Evolutionary conservation across 2,797 vertebrate genomes (phyloP).

Genomic region (Rhinella marina): DNA sequence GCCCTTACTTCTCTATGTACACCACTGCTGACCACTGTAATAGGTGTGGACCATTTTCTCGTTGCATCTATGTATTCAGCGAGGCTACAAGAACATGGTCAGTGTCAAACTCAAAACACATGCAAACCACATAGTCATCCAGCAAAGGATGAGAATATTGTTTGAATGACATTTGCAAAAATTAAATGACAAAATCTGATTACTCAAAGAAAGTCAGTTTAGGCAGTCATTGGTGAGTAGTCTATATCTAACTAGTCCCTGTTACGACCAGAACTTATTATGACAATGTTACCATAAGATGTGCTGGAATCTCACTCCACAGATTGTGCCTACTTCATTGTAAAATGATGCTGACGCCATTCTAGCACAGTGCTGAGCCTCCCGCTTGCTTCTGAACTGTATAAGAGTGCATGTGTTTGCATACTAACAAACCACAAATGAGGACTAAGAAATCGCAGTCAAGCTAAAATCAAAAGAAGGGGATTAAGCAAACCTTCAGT

Average conservation of each 20-base stretch:
- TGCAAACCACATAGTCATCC: no score
- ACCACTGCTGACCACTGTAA: no score
- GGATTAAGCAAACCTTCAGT: slow-evolving; percentile 50
- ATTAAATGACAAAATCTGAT: background rate
- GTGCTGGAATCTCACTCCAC: slow-evolving; percentile 2
- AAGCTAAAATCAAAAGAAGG: slow-evolving; percentile 47
- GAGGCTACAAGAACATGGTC: no score
- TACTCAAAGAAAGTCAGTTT: background rate
- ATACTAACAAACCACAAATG: slow-evolving; percentile 49
- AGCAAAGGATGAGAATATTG: no score
- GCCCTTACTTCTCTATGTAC: no score
- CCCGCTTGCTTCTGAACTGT: background rate
- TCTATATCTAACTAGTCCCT: background rate
- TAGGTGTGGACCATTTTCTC: no score
- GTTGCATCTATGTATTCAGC: no score
- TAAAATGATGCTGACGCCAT: background rate
- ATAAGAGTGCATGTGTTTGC: slow-evolving; percentile 42
- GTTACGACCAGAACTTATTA: background rate
- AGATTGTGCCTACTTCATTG: slow-evolving; percentile 27
- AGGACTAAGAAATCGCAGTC: slow-evolving; percentile 32
- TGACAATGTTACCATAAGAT: background rate
- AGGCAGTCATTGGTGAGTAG: background rate
- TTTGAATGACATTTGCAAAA: background rate
- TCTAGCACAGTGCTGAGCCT: background rate
- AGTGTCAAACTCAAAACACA: no score